These are phyloP conservation scores for Drosophila virilis DNA, from an alignment of 1,140 invertebrate species.

Conservation along the genomic window DNA sequence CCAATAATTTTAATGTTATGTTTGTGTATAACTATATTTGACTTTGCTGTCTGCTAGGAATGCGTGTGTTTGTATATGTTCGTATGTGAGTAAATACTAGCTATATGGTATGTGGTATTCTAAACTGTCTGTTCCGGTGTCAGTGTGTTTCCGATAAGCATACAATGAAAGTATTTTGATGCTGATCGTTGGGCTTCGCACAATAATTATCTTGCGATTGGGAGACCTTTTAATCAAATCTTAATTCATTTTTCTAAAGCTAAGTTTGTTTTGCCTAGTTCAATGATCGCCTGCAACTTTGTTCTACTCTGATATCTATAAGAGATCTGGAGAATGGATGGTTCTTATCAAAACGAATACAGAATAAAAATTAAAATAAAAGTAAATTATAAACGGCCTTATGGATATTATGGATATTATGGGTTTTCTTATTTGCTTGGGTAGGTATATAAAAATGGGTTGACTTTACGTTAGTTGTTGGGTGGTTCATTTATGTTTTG, in stretches of 20 bases:
- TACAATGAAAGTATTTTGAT: slow-evolving; percentile 64
- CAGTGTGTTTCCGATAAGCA: slow-evolving; percentile 71
- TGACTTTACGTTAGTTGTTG: no score
- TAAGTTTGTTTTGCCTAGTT: neutral
- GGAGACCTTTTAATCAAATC: neutral
- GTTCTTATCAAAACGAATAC: neutral
- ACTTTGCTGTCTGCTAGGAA: neutral
- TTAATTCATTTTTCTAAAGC: neutral
- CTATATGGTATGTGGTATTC: slow-evolving; percentile 83
- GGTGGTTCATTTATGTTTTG: no score
- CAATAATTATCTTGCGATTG: slow-evolving; percentile 1
- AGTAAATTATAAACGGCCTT: no score
- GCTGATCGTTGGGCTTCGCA: slow-evolving; percentile 31
- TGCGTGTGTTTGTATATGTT: slow-evolving; percentile 4
- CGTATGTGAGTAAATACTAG: slow-evolving; percentile 52
- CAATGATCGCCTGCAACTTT: no score
- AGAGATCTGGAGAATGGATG: neutral
- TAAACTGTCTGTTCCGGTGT: slow-evolving; percentile 84
- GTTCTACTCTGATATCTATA: no score
- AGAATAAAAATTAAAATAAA: neutral
- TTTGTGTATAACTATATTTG: slow-evolving; percentile 9
- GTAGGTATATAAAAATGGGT: no score
- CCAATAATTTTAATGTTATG: neutral
- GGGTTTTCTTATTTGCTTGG: no score
- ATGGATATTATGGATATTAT: no score